A percentile compares a stretch with the other conserved stretches of the same genome.
Evolutionary conservation across 2,113 vertebrate species (phyloP).

Genomic region (Megaceryle maxima): DNA sequence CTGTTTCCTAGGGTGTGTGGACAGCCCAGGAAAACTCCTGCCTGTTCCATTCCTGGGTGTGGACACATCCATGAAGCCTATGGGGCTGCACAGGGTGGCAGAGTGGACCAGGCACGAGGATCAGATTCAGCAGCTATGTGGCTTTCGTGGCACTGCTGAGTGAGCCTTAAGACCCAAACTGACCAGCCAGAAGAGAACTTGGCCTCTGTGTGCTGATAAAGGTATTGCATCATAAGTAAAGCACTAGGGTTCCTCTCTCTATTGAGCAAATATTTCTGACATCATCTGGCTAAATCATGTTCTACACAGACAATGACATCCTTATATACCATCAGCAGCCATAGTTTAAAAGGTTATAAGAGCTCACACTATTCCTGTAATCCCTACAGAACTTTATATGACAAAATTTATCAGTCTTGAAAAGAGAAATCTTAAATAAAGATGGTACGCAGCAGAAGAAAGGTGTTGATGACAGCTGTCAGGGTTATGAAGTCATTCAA

Average conservation of each 20-base stretch:
- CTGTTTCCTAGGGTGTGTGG: background rate
- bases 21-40: background rate
- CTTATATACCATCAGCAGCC: background rate
- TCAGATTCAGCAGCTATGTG: background rate
- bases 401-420: background rate
- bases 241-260: background rate
- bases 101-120: background rate
- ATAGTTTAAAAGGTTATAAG: background rate
- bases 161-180: background rate
- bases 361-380: background rate
- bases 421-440: background rate
- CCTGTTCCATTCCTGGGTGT: rapidly evolving
- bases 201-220: background rate
- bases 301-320: background rate
- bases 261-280: background rate
- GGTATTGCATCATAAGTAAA: background rate
- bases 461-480: background rate
- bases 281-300: background rate
- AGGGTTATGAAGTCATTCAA: background rate
- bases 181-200: background rate
- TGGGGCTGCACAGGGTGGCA: background rate
- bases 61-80: background rate
- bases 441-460: background rate
- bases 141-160: rapidly evolving
- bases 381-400: background rate